Base-by-base conservation (phyloP, 2,888 invertebrate genomes). In the Melanchra persicariae region DNA sequence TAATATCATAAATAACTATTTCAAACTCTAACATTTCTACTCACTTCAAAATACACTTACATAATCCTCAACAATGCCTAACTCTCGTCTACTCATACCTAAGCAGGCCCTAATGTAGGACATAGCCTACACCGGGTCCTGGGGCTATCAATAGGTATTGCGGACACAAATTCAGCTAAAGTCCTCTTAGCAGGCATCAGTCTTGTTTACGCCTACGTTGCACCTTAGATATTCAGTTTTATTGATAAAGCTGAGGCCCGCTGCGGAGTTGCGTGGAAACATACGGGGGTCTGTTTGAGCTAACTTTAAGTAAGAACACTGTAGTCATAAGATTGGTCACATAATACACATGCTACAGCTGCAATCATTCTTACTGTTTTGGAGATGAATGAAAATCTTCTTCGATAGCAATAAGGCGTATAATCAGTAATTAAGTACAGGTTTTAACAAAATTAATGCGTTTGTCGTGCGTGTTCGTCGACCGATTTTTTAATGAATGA, bases 191-290 rank as follows among this genome's bases (percentile, higher is more conserved):
- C 54, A 79, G 49, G 66, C 79, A 88, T 88, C 87, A 83, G 84
- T 89, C 88, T 86, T 85, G 82, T 86, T 83, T 79, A 86, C 89
- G 84, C 88, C 86, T 82, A 88, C 89, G 76, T 55, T 15, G 51
- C 60, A 68, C 80, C 82, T 87, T 83, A 87, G 74, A 85, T 88
- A 89, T 88, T 87, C 85, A 74, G 77, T 86, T 87, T 88, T 87
- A 89, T 88, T 85, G 87, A 89, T 89, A 89, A 85, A 77, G 68
- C 82, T 57, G 59, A 70, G 62, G 68, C 71, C 76, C 63, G 67
- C 74, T 78, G 70, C 62, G 52, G 64, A 69, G 55, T 58, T 54
- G 26, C 22, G 70, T 59, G 65, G 37, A 71, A 84, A 82, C 63
- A 79, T 60, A 87, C 77, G 78, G 10, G 19, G 0, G 1, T 6